A percentile compares a stretch with the other conserved stretches of the same genome.
These are phyloP conservation scores for Buathra laborator DNA, from an alignment of 2,888 invertebrate genomes.

Conservation along the genomic window DNA sequence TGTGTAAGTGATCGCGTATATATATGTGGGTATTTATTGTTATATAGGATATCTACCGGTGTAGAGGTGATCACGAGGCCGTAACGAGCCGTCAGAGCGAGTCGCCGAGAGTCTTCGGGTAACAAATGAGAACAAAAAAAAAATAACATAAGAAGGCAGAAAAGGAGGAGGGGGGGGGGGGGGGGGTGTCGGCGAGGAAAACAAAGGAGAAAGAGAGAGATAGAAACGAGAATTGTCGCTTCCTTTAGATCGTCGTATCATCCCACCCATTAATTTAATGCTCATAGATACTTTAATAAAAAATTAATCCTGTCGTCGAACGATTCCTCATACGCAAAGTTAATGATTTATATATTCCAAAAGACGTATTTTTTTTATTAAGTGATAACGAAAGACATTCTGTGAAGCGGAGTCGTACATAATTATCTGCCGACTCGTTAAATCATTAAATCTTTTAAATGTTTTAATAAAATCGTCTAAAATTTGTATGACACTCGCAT, in stretches of 20 bases:
- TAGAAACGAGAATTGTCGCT: constrained; percentile 48
- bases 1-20: constrained; percentile 2
- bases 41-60: constrained; percentile 11
- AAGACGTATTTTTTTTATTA: too few relatives aligned
- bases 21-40: not conserved
- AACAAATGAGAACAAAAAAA: constrained; percentile 31
- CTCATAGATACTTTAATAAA: not conserved
- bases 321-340: too few relatives aligned
- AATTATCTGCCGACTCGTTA: too few relatives aligned
- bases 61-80: constrained; percentile 58
- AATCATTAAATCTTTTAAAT: too few relatives aligned
- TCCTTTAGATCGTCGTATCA: constrained; percentile 26
- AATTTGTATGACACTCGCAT: not conserved
- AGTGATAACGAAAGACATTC: not conserved
- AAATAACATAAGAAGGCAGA: not conserved
- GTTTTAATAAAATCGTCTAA: not conserved
- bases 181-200: not conserved
- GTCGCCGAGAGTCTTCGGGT: constrained; percentile 46
- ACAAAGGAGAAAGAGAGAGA: constrained; percentile 38
- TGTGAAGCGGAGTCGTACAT: too few relatives aligned
- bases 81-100: constrained; percentile 60
- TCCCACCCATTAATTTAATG: not conserved
- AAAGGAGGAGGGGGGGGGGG: not conserved
- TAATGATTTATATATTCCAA: too few relatives aligned
- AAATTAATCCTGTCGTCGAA: not conserved